Percentiles rank a stretch among this genome's conserved stretches.
phyloP scores from a whole-genome alignment of 1,140 invertebrate genomes.

The Doryteuthis pealeii region DNA sequence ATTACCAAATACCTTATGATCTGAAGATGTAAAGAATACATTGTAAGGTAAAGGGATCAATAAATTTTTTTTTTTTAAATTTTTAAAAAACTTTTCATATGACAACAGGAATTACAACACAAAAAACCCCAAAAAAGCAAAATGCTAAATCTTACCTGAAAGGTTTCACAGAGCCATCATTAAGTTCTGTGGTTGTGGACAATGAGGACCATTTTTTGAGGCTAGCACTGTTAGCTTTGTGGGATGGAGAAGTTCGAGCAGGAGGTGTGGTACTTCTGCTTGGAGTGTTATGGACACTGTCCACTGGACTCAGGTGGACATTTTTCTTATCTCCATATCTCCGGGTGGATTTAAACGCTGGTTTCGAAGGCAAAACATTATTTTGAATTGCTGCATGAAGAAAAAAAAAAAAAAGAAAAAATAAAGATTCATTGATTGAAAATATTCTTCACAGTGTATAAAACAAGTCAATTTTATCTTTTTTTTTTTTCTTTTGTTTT shows the following conservation, averaged over 20 bases:
- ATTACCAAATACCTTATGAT: no score
- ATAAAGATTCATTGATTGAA: no score
- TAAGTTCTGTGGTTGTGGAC: constrained; percentile 35
- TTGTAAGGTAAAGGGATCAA: no score
- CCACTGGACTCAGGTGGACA: constrained; percentile 35
- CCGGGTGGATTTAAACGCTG: constrained; percentile 27
- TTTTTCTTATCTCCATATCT: constrained; percentile 10
- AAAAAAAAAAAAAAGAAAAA: constrained; percentile 14
- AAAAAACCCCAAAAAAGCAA: no score
- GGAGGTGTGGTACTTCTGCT: constrained; percentile 29
- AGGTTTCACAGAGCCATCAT: constrained; percentile 27
- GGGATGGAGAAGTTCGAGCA: constrained; percentile 26
- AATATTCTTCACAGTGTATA: no score
- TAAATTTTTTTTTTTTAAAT: no score
- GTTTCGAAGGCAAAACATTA: constrained; percentile 41
- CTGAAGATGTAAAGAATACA: no score
- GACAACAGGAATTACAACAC: no score
- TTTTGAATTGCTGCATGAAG: constrained; percentile 36
- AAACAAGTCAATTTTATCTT: no score
- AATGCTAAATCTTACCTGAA: constrained; percentile 25
- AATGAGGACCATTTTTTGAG: constrained; percentile 50
- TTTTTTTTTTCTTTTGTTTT: no score
- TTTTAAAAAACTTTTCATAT: no score
- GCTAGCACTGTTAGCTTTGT: constrained; percentile 23
- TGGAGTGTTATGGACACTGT: constrained; percentile 38